Conservation (phyloP, 2,113 vertebrate species). For the Megaptera novaeangliae region DNA sequence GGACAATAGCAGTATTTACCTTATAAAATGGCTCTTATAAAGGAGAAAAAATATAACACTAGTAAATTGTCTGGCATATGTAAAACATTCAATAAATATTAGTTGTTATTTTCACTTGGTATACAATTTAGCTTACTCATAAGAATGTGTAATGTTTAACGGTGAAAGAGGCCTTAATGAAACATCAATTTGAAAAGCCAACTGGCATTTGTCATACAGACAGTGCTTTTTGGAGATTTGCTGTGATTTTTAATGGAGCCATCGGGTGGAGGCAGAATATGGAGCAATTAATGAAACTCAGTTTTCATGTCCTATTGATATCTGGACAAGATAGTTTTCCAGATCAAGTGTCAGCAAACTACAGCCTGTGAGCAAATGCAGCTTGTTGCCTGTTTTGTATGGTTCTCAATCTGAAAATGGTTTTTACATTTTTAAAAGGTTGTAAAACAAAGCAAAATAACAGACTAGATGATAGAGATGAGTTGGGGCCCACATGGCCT, state of each 20-base stretch:
- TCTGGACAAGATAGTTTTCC: neutral
- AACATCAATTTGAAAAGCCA: neutral
- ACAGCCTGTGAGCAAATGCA: neutral
- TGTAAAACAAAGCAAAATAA: neutral
- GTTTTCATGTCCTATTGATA: neutral
- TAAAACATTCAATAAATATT: neutral
- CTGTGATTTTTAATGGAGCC: neutral
- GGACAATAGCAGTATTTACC: neutral
- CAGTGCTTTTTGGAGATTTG: neutral
- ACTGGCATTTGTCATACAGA: neutral
- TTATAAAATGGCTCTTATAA: neutral
- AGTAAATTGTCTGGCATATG: neutral
- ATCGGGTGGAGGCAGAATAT: neutral
- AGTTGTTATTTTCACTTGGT: neutral
- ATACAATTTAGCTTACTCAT: neutral
- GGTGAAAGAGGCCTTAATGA: neutral
- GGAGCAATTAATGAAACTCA: neutral
- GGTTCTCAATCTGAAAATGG: neutral
- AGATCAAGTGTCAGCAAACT: neutral
- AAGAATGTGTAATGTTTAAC: neutral
- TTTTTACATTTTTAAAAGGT: neutral
- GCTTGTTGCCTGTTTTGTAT: neutral
- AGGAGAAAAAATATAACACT: neutral
- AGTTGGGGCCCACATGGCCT: neutral
- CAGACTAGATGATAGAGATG: neutral